Evolutionary conservation across 2,888 invertebrate species (phyloP), one percentile per base, ranked within the genome.

Genomic region (Antheraea yamamai): DNA sequence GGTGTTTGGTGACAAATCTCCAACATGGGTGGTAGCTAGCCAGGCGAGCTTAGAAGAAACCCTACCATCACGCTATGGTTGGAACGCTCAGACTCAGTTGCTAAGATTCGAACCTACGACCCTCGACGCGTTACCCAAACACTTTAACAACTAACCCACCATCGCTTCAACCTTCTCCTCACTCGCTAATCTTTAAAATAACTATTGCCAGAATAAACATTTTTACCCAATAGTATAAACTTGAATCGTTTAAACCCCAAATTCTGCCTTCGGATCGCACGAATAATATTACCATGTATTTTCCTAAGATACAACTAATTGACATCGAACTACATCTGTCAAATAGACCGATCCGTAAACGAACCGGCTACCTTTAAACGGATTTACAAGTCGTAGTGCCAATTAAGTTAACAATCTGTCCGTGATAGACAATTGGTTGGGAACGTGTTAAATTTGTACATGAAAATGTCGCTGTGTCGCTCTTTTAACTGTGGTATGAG

Each of bases 341-440:
- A 66, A 30, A 66, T 26, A 16, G 6, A 4, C 64, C 61, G 61
- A 61, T 23, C 58, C 20, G 64, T 64, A 58, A 61, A 30, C 30
- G 30, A 58, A 61, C 64, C 16, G 16, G 20, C 64, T 66, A 66
- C 64, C 64, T 66, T 20, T 66, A 30, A 66, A 30, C 64, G 64
- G 64, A 66, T 66, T 66, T 66, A 66, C 64, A 66, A 66, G 30
- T 66, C 64, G 26, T 30, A 66, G 64, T 81, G 83, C 83, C 88
- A 89, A 89, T 89, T 88, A 89, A 83, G 77, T 74, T 78, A 78
- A 87, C 89, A 88, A 89, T 87, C 86, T 87, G 85, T 84, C 81
- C 76, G 73, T 72, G 80, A 26, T 76, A 78, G 64, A 77, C 79
- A 78, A 89, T 89, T 88, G 87, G 89, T 73, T 81, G 77, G 77